Evolutionary conservation across 2,888 invertebrate genomes (phyloP).

Genomic region (Lordiphosa fenestrarum): DNA sequence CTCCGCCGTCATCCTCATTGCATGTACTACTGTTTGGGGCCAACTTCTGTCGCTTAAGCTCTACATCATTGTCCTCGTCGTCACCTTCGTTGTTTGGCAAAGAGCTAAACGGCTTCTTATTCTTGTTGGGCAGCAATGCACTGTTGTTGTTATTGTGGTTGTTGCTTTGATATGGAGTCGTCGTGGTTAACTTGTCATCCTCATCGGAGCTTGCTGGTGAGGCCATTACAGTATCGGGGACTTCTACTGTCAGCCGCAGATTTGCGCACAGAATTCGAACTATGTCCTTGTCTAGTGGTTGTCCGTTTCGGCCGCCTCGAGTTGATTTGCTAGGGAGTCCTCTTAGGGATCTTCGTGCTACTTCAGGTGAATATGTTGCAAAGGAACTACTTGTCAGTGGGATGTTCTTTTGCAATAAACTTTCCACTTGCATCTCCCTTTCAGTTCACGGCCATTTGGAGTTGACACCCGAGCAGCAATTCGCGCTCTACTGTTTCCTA

Average conservation of each 20-base stretch:
- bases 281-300: neutral
- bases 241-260: neutral
- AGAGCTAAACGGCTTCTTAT: conserved; percentile 18
- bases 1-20: conserved; percentile 1
- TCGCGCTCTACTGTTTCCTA: neutral
- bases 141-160: conserved; percentile 19
- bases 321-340: conserved; percentile 7
- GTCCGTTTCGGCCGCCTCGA: conserved; percentile 1
- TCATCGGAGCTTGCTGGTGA: conserved; percentile 23
- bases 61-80: conserved; percentile 1
- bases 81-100: conserved; percentile 4
- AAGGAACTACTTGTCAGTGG: conserved; percentile 63
- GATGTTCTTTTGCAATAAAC: conserved; percentile 23
- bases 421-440: conserved; percentile 56
- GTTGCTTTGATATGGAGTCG: conserved; percentile 11
- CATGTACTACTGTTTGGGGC: neutral
- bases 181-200: conserved; percentile 24
- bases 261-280: conserved; percentile 4
- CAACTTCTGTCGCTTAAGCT: conserved; percentile 29
- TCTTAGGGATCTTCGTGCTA: conserved; percentile 30
- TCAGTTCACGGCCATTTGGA: conserved; percentile 18
- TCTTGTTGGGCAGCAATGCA: conserved; percentile 15
- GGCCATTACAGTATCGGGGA: conserved; percentile 41
- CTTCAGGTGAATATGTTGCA: conserved; percentile 27
- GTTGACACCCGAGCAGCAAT: conserved; percentile 3